phyloP scores from a whole-genome alignment of 2,888 invertebrate species.

The Lasioglossum malachurum region DNA sequence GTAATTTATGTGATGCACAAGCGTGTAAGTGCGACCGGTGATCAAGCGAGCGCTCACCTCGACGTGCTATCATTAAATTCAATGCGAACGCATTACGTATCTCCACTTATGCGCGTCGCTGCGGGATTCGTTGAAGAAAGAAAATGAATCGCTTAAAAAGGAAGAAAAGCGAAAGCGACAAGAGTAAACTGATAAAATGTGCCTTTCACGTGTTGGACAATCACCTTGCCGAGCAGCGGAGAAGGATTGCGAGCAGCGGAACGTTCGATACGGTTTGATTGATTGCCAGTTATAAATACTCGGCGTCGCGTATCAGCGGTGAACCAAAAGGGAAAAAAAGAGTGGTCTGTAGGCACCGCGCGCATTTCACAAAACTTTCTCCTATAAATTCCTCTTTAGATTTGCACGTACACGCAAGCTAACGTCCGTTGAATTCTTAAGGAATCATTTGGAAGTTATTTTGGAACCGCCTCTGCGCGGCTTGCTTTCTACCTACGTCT shows the following conservation, averaged over 20 bases:
- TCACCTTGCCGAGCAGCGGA: constrained; percentile 26
- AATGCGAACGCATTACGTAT: constrained; percentile 67
- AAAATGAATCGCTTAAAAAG: neutral
- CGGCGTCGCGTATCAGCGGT: constrained; percentile 18
- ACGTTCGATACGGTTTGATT: constrained; percentile 51
- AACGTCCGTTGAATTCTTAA: constrained; percentile 18
- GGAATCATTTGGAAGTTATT: neutral
- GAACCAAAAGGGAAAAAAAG: constrained; percentile 12
- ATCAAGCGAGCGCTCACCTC: constrained; percentile 72
- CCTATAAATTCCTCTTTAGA: constrained; percentile 41
- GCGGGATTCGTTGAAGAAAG: constrained; percentile 12
- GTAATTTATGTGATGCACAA: constrained; percentile 76
- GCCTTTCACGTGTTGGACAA: constrained; percentile 46
- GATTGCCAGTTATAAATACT: constrained; percentile 53
- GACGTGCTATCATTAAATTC: constrained; percentile 76
- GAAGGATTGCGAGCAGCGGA: constrained; percentile 32
- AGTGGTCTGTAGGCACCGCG: constrained; percentile 14
- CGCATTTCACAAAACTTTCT: constrained; percentile 46
- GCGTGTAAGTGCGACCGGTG: constrained; percentile 70
- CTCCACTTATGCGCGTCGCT: constrained; percentile 36
- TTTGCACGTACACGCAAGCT: neutral
- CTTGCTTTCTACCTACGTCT: neutral
- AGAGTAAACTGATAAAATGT: constrained; percentile 41
- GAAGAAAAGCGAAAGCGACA: constrained; percentile 13
- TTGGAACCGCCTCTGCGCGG: neutral